Evolutionary conservation across 1,140 invertebrate genomes (phyloP).

Genomic region (Micrasema longulum): DNA sequence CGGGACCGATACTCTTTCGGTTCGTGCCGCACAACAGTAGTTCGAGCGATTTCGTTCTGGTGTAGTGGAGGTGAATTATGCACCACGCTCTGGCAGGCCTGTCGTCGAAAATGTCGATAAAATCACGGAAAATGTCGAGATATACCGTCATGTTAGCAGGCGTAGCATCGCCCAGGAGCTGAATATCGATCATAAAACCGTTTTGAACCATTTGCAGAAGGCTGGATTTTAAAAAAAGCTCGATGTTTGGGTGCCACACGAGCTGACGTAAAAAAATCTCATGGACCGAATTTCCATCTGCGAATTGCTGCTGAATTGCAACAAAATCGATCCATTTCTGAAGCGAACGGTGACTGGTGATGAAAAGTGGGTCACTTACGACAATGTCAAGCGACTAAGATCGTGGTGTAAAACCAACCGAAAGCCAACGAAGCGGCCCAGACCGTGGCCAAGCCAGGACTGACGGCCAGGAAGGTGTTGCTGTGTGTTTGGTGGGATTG

Average conservation of each 20-base stretch:
- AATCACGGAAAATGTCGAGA: slow-evolving; percentile 15
- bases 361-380: too few relatives aligned
- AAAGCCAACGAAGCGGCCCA: not conserved
- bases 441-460: slow-evolving; percentile 6
- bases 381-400: too few relatives aligned
- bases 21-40: too few relatives aligned
- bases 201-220: slow-evolving; percentile 15
- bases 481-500: slow-evolving; percentile 14
- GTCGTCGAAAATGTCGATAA: slow-evolving; percentile 23
- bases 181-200: slow-evolving; percentile 22
- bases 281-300: slow-evolving; percentile 20
- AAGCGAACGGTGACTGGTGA: too few relatives aligned
- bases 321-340: too few relatives aligned
- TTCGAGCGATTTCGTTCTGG: too few relatives aligned
- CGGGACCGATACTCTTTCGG: too few relatives aligned
- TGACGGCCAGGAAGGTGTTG: slow-evolving; percentile 24
- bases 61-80: slow-evolving; percentile 20
- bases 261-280: slow-evolving; percentile 12
- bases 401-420: too few relatives aligned
- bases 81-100: slow-evolving; percentile 15
- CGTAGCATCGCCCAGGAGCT: slow-evolving; percentile 16
- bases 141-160: slow-evolving; percentile 12
- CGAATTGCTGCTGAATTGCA: slow-evolving; percentile 19
- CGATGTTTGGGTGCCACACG: slow-evolving; percentile 12
- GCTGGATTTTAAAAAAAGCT: slow-evolving; percentile 18